Percentiles rank a stretch among this genome's conserved stretches.
These are phyloP conservation scores for Ameiurus melas DNA, from an alignment of 2,113 vertebrate genomes.

Conservation along the genomic window DNA sequence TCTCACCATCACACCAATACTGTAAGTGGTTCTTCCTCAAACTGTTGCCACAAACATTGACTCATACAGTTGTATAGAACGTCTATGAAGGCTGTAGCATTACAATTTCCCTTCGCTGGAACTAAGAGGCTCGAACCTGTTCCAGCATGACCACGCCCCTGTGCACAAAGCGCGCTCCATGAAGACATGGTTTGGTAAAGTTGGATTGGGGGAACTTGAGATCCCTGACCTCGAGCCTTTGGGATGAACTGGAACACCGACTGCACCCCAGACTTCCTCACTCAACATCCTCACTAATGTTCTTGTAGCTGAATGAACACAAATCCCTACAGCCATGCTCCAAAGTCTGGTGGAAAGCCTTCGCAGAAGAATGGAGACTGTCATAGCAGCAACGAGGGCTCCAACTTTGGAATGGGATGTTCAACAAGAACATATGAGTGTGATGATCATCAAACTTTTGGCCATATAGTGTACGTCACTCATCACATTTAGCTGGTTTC, in stretches of 20 bases:
- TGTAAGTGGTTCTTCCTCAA: no score
- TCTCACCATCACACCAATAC: no score
- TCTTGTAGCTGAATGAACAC: background rate
- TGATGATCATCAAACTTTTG: background rate
- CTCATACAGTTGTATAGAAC: background rate
- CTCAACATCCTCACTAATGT: background rate
- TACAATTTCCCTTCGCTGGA: background rate
- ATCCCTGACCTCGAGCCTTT: background rate
- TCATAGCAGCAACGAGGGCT: background rate
- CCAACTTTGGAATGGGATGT: background rate
- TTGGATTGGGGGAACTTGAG: background rate
- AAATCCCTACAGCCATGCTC: background rate
- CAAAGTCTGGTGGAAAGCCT: background rate
- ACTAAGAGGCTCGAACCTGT: background rate
- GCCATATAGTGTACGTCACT: background rate
- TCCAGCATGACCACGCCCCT: background rate
- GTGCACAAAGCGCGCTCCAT: background rate
- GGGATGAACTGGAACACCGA: background rate
- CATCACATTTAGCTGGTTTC: background rate
- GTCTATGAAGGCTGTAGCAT: background rate
- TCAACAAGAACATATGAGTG: background rate
- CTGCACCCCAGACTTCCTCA: background rate
- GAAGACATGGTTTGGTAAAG: background rate
- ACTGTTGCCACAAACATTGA: no score
- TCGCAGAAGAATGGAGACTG: background rate